These are phyloP conservation scores for Pantherophis alleghaniensis DNA, from an alignment of 2,797 vertebrate genomes.

Conservation along the genomic window DNA sequence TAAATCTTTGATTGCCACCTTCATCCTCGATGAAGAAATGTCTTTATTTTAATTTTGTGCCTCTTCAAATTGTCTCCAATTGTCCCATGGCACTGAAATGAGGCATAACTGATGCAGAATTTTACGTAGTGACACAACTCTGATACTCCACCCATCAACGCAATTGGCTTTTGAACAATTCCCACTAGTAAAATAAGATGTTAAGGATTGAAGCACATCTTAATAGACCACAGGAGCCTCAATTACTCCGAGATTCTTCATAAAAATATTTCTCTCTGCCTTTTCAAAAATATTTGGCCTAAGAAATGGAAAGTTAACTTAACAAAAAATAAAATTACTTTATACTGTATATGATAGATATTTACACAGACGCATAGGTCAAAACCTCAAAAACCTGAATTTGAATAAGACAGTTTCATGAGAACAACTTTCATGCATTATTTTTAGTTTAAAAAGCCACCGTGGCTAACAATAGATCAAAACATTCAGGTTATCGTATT, in stretches of 20 bases:
- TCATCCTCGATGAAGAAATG: neutral
- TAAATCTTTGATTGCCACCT: neutral
- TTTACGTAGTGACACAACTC: neutral
- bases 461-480: conserved; percentile 23
- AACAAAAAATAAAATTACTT: neutral
- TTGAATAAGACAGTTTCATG: neutral
- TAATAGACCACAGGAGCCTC: neutral
- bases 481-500: conserved; percentile 37
- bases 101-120: neutral
- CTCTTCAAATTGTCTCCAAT: neutral
- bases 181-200: neutral
- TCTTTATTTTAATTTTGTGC: neutral
- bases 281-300: neutral
- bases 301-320: neutral
- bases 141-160: neutral
- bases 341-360: neutral
- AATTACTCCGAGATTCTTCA: neutral
- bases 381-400: neutral
- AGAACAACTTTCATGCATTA: conserved; percentile 15
- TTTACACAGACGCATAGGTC: neutral
- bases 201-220: neutral
- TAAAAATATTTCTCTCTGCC: neutral
- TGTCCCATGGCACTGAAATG: neutral
- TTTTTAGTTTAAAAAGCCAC: conserved; percentile 44
- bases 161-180: neutral